Base-by-base conservation (phyloP, 2,113 vertebrate species). In the Elachura formosa region DNA sequence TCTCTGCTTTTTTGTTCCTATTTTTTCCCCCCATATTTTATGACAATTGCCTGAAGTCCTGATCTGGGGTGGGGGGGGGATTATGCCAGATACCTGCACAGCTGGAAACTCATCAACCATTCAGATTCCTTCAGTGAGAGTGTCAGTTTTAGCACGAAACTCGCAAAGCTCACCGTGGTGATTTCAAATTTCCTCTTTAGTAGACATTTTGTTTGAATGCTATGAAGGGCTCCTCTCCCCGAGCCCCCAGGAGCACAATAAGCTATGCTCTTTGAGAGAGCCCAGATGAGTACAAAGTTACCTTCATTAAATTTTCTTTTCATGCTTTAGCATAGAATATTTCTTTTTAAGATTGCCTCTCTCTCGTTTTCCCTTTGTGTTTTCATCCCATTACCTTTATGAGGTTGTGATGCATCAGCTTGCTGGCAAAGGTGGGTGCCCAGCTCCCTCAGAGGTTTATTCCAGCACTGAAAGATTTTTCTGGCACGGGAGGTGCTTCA, bases 141-240 rank as follows among this genome's bases (percentile, higher is more conserved):
- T 76, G 85, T 52, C 87, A 88, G 78, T 94, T 96, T 83, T 89
- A 87, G 41, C 94, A 81, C 22, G 72, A 31, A 56, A 24, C 87
- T 93, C 55, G 68, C 29, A 56, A 64, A 58, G 90, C 90, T 94
- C 80, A 49, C 88, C 26, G 12, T 79, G 87, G 49, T 78, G 80
- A 86, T 90, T 95, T 68, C 92, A 58, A 12, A 80, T 87, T 83
- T 95, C 93, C 93, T 95, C 90, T 93, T 95, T 84, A 92, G 93
- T 81, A 80, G 95, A 74, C 88, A 63, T 89, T 96, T 95, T 93
- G 93, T 96, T 91, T 95, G 93, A 96, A 92, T 79, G 82, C 82
- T 55, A 58, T 77, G 72, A 77, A 96, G 66, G 72, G 73, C 71
- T 89, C 29, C 48, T 90, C 94, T 90, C 73, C 31, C 29, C 7